phyloP scores from a whole-genome alignment of 1,140 invertebrate genomes.

The Tribolium castaneum region DNA sequence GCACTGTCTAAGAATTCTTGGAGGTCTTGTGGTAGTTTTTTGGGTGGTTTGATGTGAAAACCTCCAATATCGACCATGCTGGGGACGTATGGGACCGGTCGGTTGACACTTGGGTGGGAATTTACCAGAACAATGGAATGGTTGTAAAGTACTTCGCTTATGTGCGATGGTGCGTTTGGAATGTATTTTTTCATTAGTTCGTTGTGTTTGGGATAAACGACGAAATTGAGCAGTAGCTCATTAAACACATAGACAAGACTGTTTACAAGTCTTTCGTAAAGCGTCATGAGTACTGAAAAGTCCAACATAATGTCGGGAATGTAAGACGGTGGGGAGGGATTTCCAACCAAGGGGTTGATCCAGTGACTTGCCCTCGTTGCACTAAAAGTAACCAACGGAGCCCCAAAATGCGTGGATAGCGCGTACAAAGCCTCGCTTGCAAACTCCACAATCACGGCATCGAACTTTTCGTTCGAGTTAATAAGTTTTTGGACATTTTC shows the following conservation, averaged over 20 bases:
- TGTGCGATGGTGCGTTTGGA: slow-evolving; percentile 58
- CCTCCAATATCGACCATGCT: slow-evolving; percentile 68
- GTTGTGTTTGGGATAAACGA: background rate
- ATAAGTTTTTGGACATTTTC: slow-evolving; percentile 46
- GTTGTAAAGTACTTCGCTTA: slow-evolving; percentile 66
- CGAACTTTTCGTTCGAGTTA: slow-evolving; percentile 62
- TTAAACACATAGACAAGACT: slow-evolving; percentile 35
- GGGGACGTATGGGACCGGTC: slow-evolving; percentile 67
- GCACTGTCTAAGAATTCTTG: slow-evolving; percentile 65
- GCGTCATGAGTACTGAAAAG: slow-evolving; percentile 63
- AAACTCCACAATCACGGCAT: slow-evolving; percentile 66
- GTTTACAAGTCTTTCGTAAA: slow-evolving; percentile 64
- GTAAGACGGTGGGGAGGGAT: slow-evolving; percentile 61
- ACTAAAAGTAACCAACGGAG: slow-evolving; percentile 62
- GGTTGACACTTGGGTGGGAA: slow-evolving; percentile 68
- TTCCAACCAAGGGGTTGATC: slow-evolving; percentile 59
- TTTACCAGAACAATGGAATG: slow-evolving; percentile 68
- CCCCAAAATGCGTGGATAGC: slow-evolving; percentile 61
- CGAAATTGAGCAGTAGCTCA: background rate
- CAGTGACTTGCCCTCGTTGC: slow-evolving; percentile 56
- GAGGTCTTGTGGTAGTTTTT: slow-evolving; percentile 64
- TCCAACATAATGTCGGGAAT: slow-evolving; percentile 56
- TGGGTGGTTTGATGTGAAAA: slow-evolving; percentile 63
- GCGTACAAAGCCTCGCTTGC: slow-evolving; percentile 64
- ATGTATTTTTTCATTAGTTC: background rate